These are phyloP conservation scores for Andrena cerasifolii DNA, from an alignment of 1,140 invertebrate genomes.

Conservation along the genomic window DNA sequence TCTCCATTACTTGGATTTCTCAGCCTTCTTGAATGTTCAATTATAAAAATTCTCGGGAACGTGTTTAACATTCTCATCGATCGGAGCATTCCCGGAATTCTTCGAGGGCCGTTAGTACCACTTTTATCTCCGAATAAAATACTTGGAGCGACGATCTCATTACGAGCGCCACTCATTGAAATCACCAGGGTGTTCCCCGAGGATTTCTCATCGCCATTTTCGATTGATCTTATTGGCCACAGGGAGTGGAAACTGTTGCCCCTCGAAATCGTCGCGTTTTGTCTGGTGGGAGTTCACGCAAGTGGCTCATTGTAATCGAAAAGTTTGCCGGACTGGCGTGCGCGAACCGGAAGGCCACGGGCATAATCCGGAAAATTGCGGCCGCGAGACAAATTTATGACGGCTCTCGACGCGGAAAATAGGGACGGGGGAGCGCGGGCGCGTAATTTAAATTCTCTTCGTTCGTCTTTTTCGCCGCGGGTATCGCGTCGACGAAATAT, in stretches of 20 bases:
- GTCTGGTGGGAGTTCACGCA: neutral
- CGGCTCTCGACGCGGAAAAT: neutral
- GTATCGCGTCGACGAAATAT: constrained; percentile 22
- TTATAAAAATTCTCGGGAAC: too few species aligned
- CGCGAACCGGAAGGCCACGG: constrained; percentile 5
- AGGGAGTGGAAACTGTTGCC: neutral
- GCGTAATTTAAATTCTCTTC: constrained; percentile 50
- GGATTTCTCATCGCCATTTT: neutral
- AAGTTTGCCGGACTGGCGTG: constrained; percentile 26
- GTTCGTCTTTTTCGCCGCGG: neutral
- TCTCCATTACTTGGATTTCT: too few species aligned
- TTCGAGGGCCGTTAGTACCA: too few species aligned
- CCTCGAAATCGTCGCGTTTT: neutral
- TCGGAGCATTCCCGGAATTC: too few species aligned
- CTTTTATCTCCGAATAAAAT: too few species aligned
- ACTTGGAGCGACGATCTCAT: too few species aligned
- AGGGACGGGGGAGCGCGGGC: too few species aligned
- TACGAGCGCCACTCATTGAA: too few species aligned
- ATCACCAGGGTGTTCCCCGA: too few species aligned
- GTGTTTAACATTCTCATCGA: too few species aligned
- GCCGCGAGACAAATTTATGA: constrained; percentile 44
- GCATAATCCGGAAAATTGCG: constrained; percentile 54
- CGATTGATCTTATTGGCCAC: neutral
- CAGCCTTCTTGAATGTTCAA: too few species aligned
- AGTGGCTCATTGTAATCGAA: constrained; percentile 40